Conservation (phyloP, 2,888 invertebrate genomes). For the Parelbella ahira region DNA sequence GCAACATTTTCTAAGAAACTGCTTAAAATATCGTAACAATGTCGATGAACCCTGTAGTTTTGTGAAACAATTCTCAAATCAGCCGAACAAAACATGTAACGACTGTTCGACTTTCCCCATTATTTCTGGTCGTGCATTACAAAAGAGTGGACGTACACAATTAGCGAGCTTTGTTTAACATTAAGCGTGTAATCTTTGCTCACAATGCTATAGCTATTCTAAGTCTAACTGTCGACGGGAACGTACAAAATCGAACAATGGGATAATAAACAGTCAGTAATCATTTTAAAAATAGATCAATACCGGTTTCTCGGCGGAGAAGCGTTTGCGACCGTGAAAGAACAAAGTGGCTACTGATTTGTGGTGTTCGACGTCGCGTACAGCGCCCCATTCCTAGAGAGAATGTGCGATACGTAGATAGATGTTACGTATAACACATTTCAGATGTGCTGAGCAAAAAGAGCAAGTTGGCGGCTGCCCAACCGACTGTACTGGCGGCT, state of each 20-base stretch:
- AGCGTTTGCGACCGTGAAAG: constrained; percentile 58
- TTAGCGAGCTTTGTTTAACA: constrained; percentile 55
- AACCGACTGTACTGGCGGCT: constrained; percentile 64
- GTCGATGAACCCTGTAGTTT: constrained; percentile 17
- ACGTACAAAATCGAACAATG: constrained; percentile 50
- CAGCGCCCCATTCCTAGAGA: constrained; percentile 59
- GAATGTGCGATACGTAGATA: constrained; percentile 46
- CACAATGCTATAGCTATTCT: constrained; percentile 40
- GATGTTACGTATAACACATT: constrained; percentile 38
- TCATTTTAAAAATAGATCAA: constrained; percentile 62
- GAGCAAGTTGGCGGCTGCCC: constrained; percentile 64
- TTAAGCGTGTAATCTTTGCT: constrained; percentile 52
- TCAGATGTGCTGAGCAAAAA: constrained; percentile 60
- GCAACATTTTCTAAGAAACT: constrained; percentile 19
- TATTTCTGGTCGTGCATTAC: constrained; percentile 30
- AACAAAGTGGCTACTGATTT: constrained; percentile 74
- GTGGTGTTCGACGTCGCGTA: constrained; percentile 56
- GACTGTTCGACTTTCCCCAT: constrained; percentile 32
- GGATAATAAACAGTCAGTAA: constrained; percentile 52
- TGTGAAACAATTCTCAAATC: constrained; percentile 29
- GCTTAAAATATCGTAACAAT: constrained; percentile 17
- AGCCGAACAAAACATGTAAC: constrained; percentile 34
- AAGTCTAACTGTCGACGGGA: constrained; percentile 38
- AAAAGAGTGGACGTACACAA: constrained; percentile 51
- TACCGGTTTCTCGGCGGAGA: constrained; percentile 52